phyloP scores from a whole-genome alignment of 1,140 invertebrate species.

The Drosophila erecta region DNA sequence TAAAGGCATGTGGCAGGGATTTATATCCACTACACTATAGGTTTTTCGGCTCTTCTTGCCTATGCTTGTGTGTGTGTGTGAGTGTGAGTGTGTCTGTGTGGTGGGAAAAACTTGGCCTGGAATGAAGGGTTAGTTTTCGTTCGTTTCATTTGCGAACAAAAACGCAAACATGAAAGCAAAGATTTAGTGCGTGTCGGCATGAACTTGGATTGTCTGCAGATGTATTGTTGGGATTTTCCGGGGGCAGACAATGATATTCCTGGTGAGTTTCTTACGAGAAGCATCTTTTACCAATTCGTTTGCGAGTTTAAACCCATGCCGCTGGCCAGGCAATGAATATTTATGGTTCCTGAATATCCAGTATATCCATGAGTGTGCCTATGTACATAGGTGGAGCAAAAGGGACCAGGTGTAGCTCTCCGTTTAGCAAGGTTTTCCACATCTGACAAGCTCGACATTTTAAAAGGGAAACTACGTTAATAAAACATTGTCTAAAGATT shows the following conservation, averaged over 20 bases:
- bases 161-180: slow-evolving; percentile 77
- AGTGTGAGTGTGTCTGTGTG: slow-evolving; percentile 29
- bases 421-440: slow-evolving; percentile 5
- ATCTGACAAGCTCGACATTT: background rate
- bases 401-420: slow-evolving; percentile 28
- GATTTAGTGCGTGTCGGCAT: slow-evolving; percentile 80
- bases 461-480: background rate
- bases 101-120: slow-evolving; percentile 42
- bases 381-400: background rate
- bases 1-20: slow-evolving; percentile 79
- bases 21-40: slow-evolving; percentile 71
- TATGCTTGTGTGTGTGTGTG: slow-evolving; percentile 5
- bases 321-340: slow-evolving; percentile 46
- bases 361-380: slow-evolving; percentile 9
- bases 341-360: slow-evolving; percentile 36
- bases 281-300: slow-evolving; percentile 33
- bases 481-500: background rate
- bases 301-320: slow-evolving; percentile 29
- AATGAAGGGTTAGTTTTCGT: slow-evolving; percentile 49
- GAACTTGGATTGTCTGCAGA: slow-evolving; percentile 66
- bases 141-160: slow-evolving; percentile 54
- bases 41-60: slow-evolving; percentile 46
- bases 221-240: slow-evolving; percentile 60
- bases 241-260: slow-evolving; percentile 57
- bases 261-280: slow-evolving; percentile 47